These are phyloP conservation scores for Drosophila ficusphila DNA, from an alignment of 1,140 invertebrate species.

Conservation along the genomic window DNA sequence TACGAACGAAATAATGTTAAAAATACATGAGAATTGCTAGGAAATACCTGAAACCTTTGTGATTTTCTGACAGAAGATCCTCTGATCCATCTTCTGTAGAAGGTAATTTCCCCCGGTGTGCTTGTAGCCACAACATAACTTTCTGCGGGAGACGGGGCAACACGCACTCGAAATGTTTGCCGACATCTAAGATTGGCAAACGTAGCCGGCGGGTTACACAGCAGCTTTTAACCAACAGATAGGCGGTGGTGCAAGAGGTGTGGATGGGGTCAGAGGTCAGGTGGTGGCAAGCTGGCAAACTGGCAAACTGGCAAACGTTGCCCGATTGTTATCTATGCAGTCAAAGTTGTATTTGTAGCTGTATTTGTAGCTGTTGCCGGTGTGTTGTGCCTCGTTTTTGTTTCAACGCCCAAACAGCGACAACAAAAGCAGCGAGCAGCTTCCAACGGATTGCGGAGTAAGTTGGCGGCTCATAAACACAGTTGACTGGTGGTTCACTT, in stretches of 20 bases:
- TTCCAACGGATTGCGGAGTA: slow-evolving; percentile 32
- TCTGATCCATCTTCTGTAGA: too few species aligned
- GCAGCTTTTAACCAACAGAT: slow-evolving; percentile 17
- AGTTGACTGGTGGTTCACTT: background rate
- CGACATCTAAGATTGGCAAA: slow-evolving; percentile 79
- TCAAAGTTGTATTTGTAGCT: too few species aligned
- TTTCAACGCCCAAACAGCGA: slow-evolving; percentile 47
- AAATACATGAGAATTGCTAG: too few species aligned
- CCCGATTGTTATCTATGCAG: slow-evolving; percentile 78
- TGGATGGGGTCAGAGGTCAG: background rate
- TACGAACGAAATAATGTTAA: too few species aligned
- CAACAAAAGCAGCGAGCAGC: slow-evolving; percentile 28
- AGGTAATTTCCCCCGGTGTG: slow-evolving; percentile 4
- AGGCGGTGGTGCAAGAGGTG: background rate
- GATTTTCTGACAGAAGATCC: too few species aligned
- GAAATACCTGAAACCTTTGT: too few species aligned
- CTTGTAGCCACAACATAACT: background rate
- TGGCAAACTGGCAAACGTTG: slow-evolving; percentile 46
- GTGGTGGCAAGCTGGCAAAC: too few species aligned
- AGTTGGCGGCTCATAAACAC: slow-evolving; percentile 50
- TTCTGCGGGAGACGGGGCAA: slow-evolving; percentile 26
- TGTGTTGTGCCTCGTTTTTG: slow-evolving; percentile 58
- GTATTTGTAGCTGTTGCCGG: too few species aligned
- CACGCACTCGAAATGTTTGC: slow-evolving; percentile 77
- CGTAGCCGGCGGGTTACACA: slow-evolving; percentile 71